Evolutionary conservation across 2,113 vertebrate genomes (phyloP).

Genomic region (Nothocercus julius): DNA sequence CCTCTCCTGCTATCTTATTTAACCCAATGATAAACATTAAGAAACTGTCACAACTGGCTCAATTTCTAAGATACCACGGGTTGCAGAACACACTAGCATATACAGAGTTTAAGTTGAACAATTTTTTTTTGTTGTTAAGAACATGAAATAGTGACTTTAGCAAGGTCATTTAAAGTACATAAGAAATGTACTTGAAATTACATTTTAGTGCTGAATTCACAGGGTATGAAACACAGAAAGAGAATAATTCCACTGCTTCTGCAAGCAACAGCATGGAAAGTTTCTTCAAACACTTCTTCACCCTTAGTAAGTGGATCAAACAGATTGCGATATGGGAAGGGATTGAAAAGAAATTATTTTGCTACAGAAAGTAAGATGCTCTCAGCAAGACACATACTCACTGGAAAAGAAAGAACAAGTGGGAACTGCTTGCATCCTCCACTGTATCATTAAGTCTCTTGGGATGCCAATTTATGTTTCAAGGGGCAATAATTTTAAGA

Average conservation of each 20-base stretch:
- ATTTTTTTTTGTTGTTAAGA: neutral
- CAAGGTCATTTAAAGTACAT: neutral
- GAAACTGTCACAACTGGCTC: neutral
- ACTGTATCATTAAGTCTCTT: neutral
- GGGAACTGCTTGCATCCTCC: neutral
- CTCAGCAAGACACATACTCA: neutral
- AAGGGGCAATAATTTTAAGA: conserved; percentile 18
- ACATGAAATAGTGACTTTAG: neutral
- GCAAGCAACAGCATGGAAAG: neutral
- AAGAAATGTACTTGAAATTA: conserved; percentile 17
- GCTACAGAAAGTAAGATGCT: neutral
- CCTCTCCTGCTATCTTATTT: neutral
- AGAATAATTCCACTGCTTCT: conserved; percentile 25
- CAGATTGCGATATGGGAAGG: neutral
- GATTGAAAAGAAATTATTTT: conserved; percentile 2
- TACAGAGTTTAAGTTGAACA: neutral
- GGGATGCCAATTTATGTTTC: conserved; percentile 24
- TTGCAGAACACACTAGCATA: neutral
- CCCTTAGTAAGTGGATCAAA: conserved; percentile 1
- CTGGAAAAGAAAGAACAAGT: neutral
- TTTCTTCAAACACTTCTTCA: conserved; percentile 16
- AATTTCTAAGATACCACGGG: neutral
- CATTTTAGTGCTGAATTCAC: conserved; percentile 29
- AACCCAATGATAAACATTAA: neutral
- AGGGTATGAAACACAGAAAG: neutral